Conservation (phyloP, 1,140 invertebrate species). For the Oedothorax gibbosus region DNA sequence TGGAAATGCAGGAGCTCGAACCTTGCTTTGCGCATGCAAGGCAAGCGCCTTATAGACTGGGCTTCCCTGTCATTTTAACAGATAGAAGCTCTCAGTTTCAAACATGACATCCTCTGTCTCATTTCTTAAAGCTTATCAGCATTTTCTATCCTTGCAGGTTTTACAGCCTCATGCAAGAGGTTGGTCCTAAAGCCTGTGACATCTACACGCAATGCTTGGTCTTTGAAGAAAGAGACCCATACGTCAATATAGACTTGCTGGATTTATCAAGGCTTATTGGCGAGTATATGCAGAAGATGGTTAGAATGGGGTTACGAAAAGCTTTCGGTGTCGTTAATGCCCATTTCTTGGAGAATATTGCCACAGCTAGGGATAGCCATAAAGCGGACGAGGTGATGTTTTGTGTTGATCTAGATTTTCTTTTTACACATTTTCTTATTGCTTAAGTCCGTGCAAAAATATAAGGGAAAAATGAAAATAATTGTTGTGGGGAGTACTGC, state of each 20-base stretch:
- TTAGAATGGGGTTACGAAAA: neutral
- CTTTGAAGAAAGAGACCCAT: slow-evolving; percentile 17
- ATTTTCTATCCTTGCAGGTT: neutral
- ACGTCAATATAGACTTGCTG: neutral
- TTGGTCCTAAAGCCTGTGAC: neutral
- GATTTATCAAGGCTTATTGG: neutral
- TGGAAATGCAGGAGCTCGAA: too few relatives aligned
- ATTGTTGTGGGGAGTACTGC: too few relatives aligned
- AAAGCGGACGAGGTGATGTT: slow-evolving; percentile 2
- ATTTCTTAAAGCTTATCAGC: too few relatives aligned
- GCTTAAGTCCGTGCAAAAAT: too few relatives aligned
- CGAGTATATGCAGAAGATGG: slow-evolving; percentile 16
- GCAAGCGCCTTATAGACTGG: too few relatives aligned
- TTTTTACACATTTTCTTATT: too few relatives aligned
- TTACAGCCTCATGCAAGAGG: neutral
- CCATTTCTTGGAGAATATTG: neutral
- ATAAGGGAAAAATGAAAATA: too few relatives aligned
- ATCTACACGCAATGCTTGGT: slow-evolving; percentile 7
- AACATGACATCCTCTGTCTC: too few relatives aligned
- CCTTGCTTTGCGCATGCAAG: too few relatives aligned
- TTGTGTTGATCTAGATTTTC: too few relatives aligned
- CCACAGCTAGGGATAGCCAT: slow-evolving; percentile 18
- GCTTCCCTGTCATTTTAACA: too few relatives aligned
- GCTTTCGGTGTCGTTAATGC: slow-evolving; percentile 26
- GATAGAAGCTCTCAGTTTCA: too few relatives aligned